Evolutionary conservation across 1,140 invertebrate species (phyloP), one percentile per base, ranked within the genome.

Genomic region (Andricus grossulariae): DNA sequence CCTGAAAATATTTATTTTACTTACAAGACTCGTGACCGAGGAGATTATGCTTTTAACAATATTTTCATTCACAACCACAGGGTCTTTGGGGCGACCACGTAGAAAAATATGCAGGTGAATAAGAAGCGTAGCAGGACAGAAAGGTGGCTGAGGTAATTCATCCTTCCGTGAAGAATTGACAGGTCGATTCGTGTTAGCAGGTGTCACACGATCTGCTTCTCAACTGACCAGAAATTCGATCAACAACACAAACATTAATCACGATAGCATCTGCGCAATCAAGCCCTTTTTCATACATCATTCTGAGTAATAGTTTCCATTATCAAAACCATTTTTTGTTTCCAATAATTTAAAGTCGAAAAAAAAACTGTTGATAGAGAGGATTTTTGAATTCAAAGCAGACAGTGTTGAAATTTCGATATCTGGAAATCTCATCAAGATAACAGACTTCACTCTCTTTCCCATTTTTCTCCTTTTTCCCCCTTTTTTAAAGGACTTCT

Each of bases 51-150:
- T 66, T 86, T 77, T 75, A 78, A 71, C 80, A 81, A 87, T 88
- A 86, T 88, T 88, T 87, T 88, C 80, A 85, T 85, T 87, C 85
- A 86, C 76, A 86, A 87, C 83, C 51, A 79, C 77, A 82, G 73
- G 75, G 78, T 79, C 82, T 80, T 83, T 84, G 25, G 60, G 52
- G 51, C 57, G 80, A 75, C 85, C 84, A 88, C 85, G 87, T 88
- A 85, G 76, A 81, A 87, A 86, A 87, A 87, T 83, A 89, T 52
- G 57, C 55, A 55, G 57, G 13, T 49, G 75, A 72, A 77, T 77
- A 79, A 73, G 54, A 71, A 66, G 71, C 75, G 73, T 70, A 79
- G 71, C 57, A 76, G 72, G 79, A 57, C 78, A 82, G 84, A 86
- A 88, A 83, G 83, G 83, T 83, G 78, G 81, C 80, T 81, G 82